Percentiles rank a stretch among this genome's conserved stretches.
Conservation (phyloP, 2,888 invertebrate genomes). For the Philopedon plagiatum region DNA sequence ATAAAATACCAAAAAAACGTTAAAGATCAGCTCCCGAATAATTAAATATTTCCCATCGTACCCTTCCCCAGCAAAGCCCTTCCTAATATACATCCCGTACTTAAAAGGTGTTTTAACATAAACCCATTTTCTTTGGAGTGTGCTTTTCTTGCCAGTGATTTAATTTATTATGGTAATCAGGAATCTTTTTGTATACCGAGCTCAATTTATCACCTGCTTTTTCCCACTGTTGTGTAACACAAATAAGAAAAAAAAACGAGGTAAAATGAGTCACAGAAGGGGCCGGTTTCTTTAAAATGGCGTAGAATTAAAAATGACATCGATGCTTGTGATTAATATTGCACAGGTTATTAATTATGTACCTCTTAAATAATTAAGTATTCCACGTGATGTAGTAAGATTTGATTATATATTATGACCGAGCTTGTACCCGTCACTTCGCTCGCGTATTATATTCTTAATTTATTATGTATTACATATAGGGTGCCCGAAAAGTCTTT, state of each 20-base stretch:
- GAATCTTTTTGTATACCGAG: conserved; percentile 30
- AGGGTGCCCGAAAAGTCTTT: no score
- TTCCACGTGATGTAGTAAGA: no score
- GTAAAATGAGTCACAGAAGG: background rate
- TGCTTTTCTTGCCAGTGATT: conserved; percentile 15
- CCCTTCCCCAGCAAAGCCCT: background rate
- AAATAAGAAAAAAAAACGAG: background rate
- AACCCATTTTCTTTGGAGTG: conserved; percentile 26
- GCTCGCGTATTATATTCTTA: no score
- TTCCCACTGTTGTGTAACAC: conserved; percentile 3
- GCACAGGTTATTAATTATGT: background rate
- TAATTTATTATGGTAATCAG: conserved; percentile 35
- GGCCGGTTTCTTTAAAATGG: background rate
- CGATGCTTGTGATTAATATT: background rate
- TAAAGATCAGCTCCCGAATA: conserved; percentile 17
- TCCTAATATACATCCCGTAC: conserved; percentile 21
- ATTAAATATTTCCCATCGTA: conserved; percentile 21
- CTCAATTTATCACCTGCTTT: conserved; percentile 33
- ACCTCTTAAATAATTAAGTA: no score
- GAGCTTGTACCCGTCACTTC: no score
- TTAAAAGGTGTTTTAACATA: conserved; percentile 28
- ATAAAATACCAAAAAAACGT: background rate
- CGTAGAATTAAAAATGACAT: background rate
- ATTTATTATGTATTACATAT: no score
- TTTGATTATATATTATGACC: no score